Percentiles rank a stretch among this genome's conserved stretches.
Evolutionary conservation across 2,888 invertebrate species (phyloP).

Genomic region (Patella pellucida): DNA sequence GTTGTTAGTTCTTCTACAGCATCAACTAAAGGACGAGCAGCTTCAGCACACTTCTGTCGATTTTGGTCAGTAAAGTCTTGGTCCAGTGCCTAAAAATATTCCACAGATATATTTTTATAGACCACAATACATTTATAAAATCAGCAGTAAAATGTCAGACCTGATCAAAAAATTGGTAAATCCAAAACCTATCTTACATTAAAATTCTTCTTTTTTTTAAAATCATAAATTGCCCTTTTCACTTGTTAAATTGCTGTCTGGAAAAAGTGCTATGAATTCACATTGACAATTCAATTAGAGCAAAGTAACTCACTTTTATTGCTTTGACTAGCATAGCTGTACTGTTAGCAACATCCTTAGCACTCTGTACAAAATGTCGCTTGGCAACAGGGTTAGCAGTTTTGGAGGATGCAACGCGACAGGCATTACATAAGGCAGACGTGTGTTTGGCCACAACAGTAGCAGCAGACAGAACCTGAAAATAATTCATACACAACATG

Average conservation of each 20-base stretch:
- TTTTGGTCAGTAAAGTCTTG: conserved; percentile 83
- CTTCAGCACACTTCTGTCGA: conserved; percentile 72
- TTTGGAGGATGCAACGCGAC: conserved; percentile 91
- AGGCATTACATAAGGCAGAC: conserved; percentile 93
- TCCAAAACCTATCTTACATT: not conserved
- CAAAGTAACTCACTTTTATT: conserved; percentile 79
- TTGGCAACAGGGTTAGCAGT: conserved; percentile 92
- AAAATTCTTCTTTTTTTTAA: too few relatives aligned
- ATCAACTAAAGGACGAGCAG: conserved; percentile 87
- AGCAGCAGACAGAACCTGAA: conserved; percentile 86
- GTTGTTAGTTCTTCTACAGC: conserved; percentile 93
- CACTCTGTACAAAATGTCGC: conserved; percentile 96
- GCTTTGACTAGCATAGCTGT: conserved; percentile 94
- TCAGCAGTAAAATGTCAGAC: too few relatives aligned
- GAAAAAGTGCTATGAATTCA: too few relatives aligned
- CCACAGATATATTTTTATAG: not conserved
- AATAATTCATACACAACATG: not conserved
- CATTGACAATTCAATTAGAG: too few relatives aligned
- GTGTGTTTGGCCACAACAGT: conserved; percentile 97
- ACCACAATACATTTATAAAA: too few relatives aligned
- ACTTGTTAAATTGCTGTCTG: too few relatives aligned
- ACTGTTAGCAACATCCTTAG: conserved; percentile 96
- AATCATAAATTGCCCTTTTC: too few relatives aligned
- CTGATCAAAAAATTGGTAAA: not conserved
- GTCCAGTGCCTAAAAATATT: conserved; percentile 75